Evolutionary conservation across 2,113 vertebrate species (phyloP).

Genomic region (Atrichornis clamosus): DNA sequence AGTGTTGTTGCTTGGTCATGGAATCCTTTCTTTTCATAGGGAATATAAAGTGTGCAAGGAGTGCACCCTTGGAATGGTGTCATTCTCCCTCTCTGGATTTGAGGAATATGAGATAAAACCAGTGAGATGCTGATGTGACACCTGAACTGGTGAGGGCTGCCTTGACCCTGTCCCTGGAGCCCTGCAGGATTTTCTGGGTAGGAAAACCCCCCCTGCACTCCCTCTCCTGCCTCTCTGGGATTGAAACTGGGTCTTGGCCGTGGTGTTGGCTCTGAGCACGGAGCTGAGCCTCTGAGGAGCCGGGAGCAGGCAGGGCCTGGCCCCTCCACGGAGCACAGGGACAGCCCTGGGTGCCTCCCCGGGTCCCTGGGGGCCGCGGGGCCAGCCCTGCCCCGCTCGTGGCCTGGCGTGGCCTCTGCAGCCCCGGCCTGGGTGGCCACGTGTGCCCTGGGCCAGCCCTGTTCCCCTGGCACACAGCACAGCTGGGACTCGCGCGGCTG

Average conservation of each 20-base stretch:
- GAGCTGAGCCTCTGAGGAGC: not conserved
- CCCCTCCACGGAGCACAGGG: rapidly evolving
- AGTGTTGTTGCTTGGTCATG: not conserved
- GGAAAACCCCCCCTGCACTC: not conserved
- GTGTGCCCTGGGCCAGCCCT: not conserved
- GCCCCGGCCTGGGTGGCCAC: not conserved
- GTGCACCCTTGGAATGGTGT: not conserved
- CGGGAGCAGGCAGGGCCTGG: not conserved
- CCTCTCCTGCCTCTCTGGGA: not conserved
- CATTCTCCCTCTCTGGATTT: not conserved
- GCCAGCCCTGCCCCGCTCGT: not conserved
- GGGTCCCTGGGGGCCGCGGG: not conserved
- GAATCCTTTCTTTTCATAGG: not conserved
- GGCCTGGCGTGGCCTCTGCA: not conserved
- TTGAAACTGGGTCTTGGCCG: not conserved
- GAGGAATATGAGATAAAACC: not conserved
- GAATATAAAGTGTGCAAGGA: not conserved
- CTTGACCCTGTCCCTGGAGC: not conserved
- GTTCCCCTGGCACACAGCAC: not conserved
- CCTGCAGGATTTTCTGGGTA: not conserved
- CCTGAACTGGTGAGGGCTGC: not conserved
- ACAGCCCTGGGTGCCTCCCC: not conserved
- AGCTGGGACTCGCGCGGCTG: not conserved
- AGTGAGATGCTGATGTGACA: not conserved
- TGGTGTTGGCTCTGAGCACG: rapidly evolving